Conservation (phyloP, 1,140 invertebrate species). For the Monomorium pharaonis region DNA sequence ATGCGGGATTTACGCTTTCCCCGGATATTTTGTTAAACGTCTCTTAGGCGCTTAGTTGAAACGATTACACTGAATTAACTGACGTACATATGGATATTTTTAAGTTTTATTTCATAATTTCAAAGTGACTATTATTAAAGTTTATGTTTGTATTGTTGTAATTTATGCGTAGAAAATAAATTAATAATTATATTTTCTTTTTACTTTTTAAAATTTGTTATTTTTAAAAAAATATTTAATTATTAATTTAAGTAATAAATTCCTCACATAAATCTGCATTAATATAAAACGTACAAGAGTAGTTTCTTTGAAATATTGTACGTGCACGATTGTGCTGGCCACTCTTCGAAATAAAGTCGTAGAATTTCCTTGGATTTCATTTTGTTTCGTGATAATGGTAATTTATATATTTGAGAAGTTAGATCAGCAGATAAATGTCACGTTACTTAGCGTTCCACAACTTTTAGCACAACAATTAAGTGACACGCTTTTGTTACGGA, state of each 20-base stretch:
- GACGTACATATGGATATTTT: neutral
- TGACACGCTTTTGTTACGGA: neutral
- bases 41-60: slow-evolving; percentile 80
- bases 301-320: no score
- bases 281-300: neutral
- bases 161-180: neutral
- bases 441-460: neutral
- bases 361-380: neutral
- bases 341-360: neutral
- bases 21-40: slow-evolving; percentile 85
- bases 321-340: no score
- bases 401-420: neutral
- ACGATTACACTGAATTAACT: neutral
- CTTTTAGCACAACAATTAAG: neutral
- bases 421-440: neutral
- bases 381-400: neutral
- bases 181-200: neutral
- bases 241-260: neutral
- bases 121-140: neutral
- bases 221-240: neutral
- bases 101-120: neutral
- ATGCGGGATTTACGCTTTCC: slow-evolving; percentile 85
- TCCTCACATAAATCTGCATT: neutral
- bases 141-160: neutral
- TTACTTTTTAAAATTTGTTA: neutral